phyloP scores from a whole-genome alignment of 2,888 invertebrate species.

The Cristatella mucedo region DNA sequence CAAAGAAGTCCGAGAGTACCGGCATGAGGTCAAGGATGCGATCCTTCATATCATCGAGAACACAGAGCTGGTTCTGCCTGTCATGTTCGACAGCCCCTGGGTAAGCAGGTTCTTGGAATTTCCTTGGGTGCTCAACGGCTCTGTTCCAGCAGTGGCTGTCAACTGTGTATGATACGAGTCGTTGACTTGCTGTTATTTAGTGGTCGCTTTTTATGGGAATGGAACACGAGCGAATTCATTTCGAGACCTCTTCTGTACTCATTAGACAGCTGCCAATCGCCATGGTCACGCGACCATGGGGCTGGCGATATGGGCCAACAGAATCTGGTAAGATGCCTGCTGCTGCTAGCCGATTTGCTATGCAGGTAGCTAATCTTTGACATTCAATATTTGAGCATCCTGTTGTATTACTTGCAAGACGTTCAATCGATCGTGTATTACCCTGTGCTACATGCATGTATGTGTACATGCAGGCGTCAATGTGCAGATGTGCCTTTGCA shows the following conservation, averaged over 20 bases:
- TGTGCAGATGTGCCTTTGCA: no score
- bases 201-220: constrained; percentile 36
- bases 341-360: no score
- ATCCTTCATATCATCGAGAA: constrained; percentile 26
- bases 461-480: no score
- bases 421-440: no score
- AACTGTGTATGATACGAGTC: neutral
- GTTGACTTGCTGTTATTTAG: constrained; percentile 14
- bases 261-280: constrained; percentile 31
- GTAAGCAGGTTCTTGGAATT: no score
- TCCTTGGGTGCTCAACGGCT: no score
- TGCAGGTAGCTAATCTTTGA: no score
- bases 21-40: constrained; percentile 22
- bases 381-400: no score
- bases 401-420: no score
- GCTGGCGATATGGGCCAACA: constrained; percentile 27
- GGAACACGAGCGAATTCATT: constrained; percentile 35
- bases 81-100: constrained; percentile 31
- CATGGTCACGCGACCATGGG: constrained; percentile 23
- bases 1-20: constrained; percentile 24
- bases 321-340: constrained; percentile 16
- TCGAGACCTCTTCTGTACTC: constrained; percentile 35
- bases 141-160: no score
- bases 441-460: no score
- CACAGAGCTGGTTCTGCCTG: constrained; percentile 26